A percentile compares a stretch with the other conserved stretches of the same genome.
phyloP scores from a whole-genome alignment of 1,140 invertebrate species.

The Drosophila willistoni region DNA sequence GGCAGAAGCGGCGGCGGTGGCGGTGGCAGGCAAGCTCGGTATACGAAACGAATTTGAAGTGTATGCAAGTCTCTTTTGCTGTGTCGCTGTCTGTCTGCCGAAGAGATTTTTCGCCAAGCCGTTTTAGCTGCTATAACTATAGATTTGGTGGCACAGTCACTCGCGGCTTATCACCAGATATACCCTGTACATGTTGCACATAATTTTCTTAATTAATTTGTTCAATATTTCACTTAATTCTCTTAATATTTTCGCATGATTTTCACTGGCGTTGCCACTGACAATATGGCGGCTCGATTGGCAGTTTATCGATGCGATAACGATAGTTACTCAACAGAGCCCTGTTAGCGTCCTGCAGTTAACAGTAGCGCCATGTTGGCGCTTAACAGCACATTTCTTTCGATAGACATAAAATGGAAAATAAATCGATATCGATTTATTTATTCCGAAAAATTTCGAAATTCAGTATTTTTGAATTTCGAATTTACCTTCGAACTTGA shows the following conservation, averaged over 20 bases:
- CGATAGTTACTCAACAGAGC: conserved; percentile 1
- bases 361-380: neutral
- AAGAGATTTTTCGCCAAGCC: conserved; percentile 49
- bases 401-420: neutral
- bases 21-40: conserved; percentile 56
- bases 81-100: conserved; percentile 47
- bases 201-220: conserved; percentile 57
- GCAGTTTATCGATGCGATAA: conserved; percentile 11
- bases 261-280: conserved; percentile 39
- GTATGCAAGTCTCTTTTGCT: conserved; percentile 58
- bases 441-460: neutral
- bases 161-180: conserved; percentile 47
- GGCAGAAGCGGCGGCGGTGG: conserved; percentile 16
- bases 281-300: conserved; percentile 52
- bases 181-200: conserved; percentile 59
- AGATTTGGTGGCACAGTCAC: conserved; percentile 42
- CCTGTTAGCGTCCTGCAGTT: neutral
- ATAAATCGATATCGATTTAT: neutral
- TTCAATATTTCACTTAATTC: conserved; percentile 72
- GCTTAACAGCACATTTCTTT: neutral
- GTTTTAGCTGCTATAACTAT: conserved; percentile 37
- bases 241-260: conserved; percentile 64
- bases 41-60: conserved; percentile 66
- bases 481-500: no score
- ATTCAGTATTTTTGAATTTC: neutral